Conservation (phyloP, 2,888 invertebrate genomes). For the Habrosyne pyritoides region DNA sequence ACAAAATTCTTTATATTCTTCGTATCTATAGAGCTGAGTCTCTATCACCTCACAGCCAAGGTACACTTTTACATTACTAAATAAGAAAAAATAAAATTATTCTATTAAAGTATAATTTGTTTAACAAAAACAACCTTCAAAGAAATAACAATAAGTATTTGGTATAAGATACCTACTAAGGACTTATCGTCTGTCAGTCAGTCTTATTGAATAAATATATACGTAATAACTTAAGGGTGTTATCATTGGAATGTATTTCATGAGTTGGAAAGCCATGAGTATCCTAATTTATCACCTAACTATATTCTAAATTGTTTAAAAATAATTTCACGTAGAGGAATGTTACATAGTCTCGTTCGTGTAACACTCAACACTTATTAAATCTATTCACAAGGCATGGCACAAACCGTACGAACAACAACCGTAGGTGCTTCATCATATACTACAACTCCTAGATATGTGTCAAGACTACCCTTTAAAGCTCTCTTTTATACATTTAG, state of each 20-base stretch:
- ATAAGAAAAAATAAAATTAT: constrained; percentile 28
- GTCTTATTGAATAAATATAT: constrained; percentile 61
- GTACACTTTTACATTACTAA: constrained; percentile 40
- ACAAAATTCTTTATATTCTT: constrained; percentile 50
- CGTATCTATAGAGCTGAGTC: constrained; percentile 46
- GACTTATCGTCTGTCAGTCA: constrained; percentile 60
- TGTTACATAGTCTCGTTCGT: constrained; percentile 30
- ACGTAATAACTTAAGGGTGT: constrained; percentile 46
- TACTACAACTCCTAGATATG: constrained; percentile 54
- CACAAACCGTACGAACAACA: constrained; percentile 45
- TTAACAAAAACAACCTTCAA: constrained; percentile 45
- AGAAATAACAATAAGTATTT: constrained; percentile 41
- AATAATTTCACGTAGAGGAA: constrained; percentile 34
- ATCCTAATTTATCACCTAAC: constrained; percentile 29
- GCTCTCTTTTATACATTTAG: constrained; percentile 55
- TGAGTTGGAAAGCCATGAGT: constrained; percentile 45
- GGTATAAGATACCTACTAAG: constrained; percentile 41
- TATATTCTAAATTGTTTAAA: constrained; percentile 24
- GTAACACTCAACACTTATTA: constrained; percentile 33
- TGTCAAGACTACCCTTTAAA: constrained; percentile 62
- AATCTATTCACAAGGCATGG: constrained; percentile 52
- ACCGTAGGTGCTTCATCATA: constrained; percentile 27
- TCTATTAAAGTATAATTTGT: constrained; percentile 31
- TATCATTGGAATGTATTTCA: constrained; percentile 53
- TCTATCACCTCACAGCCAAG: constrained; percentile 70